phyloP scores from a whole-genome alignment of 1,140 invertebrate species.

The Drosophila obscura region DNA sequence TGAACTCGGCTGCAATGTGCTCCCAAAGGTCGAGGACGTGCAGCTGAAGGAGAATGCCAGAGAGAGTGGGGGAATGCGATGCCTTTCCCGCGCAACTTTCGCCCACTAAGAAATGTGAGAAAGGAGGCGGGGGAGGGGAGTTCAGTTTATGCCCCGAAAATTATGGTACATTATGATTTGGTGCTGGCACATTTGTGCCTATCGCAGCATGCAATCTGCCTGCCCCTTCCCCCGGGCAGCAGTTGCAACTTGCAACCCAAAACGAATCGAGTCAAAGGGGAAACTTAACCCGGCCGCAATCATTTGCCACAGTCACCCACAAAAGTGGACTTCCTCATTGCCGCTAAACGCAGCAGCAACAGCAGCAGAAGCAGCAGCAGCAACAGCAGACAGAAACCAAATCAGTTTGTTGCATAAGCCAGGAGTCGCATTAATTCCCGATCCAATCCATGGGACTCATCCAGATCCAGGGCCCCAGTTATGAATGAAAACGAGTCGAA shows the following conservation, averaged over 20 bases:
- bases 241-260: slow-evolving; percentile 5
- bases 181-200: background rate
- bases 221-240: slow-evolving; percentile 25
- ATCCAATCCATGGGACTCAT: slow-evolving; percentile 33
- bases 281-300: slow-evolving; percentile 47
- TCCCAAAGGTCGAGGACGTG: slow-evolving; percentile 70
- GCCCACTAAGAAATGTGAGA: background rate
- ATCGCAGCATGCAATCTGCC: slow-evolving; percentile 40
- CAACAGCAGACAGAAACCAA: slow-evolving; percentile 41
- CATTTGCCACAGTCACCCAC: slow-evolving; percentile 78
- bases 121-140: too few relatives aligned
- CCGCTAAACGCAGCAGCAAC: slow-evolving; percentile 33
- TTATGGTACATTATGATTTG: slow-evolving; percentile 23
- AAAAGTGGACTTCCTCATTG: slow-evolving; percentile 72
- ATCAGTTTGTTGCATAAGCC: slow-evolving; percentile 55
- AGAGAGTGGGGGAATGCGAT: too few relatives aligned
- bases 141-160: slow-evolving; percentile 13
- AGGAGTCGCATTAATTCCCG: slow-evolving; percentile 47
- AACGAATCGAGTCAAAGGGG: slow-evolving; percentile 30
- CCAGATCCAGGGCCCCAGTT: slow-evolving; percentile 41
- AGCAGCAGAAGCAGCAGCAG: slow-evolving; percentile 21
- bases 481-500: slow-evolving; percentile 67
- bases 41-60: slow-evolving; percentile 8
- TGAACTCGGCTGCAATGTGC: slow-evolving; percentile 24
- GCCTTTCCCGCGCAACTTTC: slow-evolving; percentile 15